A percentile compares a stretch with the other conserved stretches of the same genome.
phyloP scores from a whole-genome alignment of 37 sponge, comb jelly and placozoan genomes.

The Crambe crambe region DNA sequence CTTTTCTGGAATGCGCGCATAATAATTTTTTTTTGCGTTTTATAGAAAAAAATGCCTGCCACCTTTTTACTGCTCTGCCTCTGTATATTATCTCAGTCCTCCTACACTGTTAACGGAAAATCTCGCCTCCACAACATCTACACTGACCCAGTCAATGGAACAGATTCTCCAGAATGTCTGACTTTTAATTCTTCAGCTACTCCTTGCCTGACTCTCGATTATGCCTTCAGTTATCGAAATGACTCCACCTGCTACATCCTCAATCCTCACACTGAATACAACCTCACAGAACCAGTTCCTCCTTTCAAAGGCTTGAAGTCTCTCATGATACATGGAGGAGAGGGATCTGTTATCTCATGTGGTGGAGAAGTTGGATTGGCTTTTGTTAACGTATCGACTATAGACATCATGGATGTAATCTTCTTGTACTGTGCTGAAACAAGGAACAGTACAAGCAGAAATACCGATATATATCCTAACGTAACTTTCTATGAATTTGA shows the following conservation, averaged over 20 bases:
- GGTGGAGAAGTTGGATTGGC: slow-evolving; percentile 15
- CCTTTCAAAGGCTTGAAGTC: not conserved
- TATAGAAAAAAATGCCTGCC: too few species aligned
- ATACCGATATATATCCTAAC: not conserved
- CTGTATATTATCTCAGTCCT: too few species aligned
- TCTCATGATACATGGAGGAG: slow-evolving; percentile 20
- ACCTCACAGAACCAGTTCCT: not conserved
- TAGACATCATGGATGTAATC: not conserved
- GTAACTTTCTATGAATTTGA: not conserved
- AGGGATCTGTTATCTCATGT: not conserved
- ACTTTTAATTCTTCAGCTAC: not conserved
- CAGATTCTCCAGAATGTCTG: not conserved
- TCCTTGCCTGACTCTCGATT: slow-evolving; percentile 6
- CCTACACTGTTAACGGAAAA: too few species aligned
- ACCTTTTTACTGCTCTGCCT: too few species aligned
- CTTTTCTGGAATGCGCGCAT: too few species aligned
- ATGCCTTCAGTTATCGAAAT: not conserved
- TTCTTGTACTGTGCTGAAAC: slow-evolving; percentile 15
- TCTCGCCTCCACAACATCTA: slow-evolving; percentile 11
- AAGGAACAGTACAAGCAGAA: slow-evolving; percentile 27
- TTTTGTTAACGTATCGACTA: slow-evolving; percentile 10
- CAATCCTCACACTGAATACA: not conserved
- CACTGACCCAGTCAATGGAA: slow-evolving; percentile 1
- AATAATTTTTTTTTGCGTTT: too few species aligned
- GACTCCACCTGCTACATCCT: slow-evolving; percentile 9